Percentiles rank a stretch among this genome's conserved stretches.
Evolutionary conservation across 2,113 vertebrate species (phyloP).

Genomic region (Spea bombifrons): DNA sequence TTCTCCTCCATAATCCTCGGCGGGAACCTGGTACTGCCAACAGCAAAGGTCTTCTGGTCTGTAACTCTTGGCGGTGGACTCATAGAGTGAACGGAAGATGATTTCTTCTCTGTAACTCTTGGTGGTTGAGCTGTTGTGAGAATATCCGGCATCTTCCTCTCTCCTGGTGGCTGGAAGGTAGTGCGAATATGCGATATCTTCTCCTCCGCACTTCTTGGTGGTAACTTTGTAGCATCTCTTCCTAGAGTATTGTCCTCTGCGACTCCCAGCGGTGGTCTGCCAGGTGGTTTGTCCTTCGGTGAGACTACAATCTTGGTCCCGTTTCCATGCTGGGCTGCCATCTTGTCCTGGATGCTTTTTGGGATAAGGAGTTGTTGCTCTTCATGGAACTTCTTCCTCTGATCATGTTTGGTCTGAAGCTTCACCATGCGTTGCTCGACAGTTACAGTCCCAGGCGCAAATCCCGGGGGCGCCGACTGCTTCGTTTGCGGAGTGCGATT

Average conservation of each 20-base stretch:
- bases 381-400: background rate
- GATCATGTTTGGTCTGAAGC: conserved; percentile 22
- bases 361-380: conserved; percentile 33
- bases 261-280: background rate
- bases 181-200: background rate
- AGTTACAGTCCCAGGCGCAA: conserved; percentile 1
- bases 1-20: accelerated
- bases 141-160: background rate
- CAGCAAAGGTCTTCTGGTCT: background rate
- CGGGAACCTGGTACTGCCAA: accelerated
- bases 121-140: conserved; percentile 7
- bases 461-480: background rate
- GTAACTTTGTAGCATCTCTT: background rate
- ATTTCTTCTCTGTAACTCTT: background rate
- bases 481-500: conserved; percentile 32
- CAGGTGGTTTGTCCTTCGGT: background rate
- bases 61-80: background rate
- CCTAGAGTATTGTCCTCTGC: background rate
- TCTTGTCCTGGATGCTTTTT: background rate
- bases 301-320: background rate
- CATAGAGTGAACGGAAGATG: background rate
- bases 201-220: background rate
- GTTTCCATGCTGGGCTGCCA: background rate
- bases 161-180: background rate
- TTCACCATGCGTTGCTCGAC: conserved; percentile 33